Conservation (phyloP, 1,140 invertebrate species). For the Frieseomelitta varia region DNA sequence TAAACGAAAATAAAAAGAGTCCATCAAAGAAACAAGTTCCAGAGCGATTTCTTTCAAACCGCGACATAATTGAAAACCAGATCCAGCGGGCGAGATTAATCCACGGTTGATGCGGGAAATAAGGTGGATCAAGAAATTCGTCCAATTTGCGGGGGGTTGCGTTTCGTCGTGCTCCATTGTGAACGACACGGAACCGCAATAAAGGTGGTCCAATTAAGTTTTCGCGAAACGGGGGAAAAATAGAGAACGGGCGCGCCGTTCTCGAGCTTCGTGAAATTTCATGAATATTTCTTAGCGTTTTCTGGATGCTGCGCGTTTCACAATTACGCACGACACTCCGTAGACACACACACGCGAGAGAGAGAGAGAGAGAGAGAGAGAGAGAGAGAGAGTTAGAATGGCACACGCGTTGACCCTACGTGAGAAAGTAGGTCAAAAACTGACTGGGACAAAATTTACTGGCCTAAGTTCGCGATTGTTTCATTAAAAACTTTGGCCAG, state of each 20-base stretch:
- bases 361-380: too few relatives aligned
- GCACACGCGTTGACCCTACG: not conserved
- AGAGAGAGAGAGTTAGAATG: not conserved
- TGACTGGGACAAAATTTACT: not conserved
- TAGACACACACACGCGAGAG: not conserved
- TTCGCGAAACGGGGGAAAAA: not conserved
- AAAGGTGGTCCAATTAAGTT: slow-evolving; percentile 10
- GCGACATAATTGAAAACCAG: not conserved
- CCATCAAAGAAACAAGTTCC: too few relatives aligned
- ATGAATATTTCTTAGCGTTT: slow-evolving; percentile 9
- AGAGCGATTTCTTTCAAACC: not conserved
- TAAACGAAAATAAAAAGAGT: too few relatives aligned
- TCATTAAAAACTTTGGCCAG: too few relatives aligned
- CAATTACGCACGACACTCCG: not conserved
- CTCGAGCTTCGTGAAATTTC: not conserved
- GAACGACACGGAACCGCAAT: not conserved
- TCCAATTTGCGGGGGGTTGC: not conserved
- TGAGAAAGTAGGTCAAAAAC: not conserved
- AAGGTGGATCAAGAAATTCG: not conserved
- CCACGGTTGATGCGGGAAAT: not conserved
- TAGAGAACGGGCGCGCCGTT: not conserved
- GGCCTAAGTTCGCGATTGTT: not conserved
- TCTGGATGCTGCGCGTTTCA: not conserved
- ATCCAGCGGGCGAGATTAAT: not conserved
- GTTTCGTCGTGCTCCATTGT: not conserved